A percentile compares a stretch with the other conserved stretches of the same genome.
phyloP scores from a whole-genome alignment of 2,888 invertebrate species.

The Cantharis rufa region DNA sequence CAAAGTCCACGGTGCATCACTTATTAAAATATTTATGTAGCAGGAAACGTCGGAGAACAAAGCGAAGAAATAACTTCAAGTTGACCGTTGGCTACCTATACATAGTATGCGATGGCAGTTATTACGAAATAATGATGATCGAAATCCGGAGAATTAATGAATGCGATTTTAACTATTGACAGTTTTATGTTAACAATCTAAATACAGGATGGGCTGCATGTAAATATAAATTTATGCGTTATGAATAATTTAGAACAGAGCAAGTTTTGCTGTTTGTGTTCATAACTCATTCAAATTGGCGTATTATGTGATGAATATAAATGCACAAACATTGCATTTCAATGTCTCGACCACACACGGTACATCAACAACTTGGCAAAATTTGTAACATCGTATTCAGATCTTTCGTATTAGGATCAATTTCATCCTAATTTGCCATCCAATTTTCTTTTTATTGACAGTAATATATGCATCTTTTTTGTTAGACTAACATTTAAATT shows the following conservation, averaged over 20 bases:
- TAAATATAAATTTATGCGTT: conserved; percentile 52
- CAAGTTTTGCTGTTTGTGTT: conserved; percentile 46
- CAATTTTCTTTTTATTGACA: background rate
- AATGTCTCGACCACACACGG: conserved; percentile 47
- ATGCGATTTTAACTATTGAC: conserved; percentile 52
- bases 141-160: conserved; percentile 41
- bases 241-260: conserved; percentile 51
- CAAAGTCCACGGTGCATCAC: background rate
- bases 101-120: conserved; percentile 16
- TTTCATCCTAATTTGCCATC: conserved; percentile 1
- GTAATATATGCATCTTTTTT: background rate
- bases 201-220: conserved; percentile 47
- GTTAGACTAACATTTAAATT: background rate
- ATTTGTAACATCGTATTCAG: conserved; percentile 10
- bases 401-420: conserved; percentile 1
- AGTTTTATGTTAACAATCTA: conserved; percentile 53
- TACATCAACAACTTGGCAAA: conserved; percentile 17
- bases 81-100: conserved; percentile 2
- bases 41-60: conserved; percentile 1
- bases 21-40: background rate
- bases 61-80: background rate
- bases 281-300: conserved; percentile 53
- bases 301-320: conserved; percentile 49
- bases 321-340: conserved; percentile 31
- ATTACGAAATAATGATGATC: conserved; percentile 25